phyloP scores from a whole-genome alignment of 2,888 invertebrate species.

The Girardia tigrina region DNA sequence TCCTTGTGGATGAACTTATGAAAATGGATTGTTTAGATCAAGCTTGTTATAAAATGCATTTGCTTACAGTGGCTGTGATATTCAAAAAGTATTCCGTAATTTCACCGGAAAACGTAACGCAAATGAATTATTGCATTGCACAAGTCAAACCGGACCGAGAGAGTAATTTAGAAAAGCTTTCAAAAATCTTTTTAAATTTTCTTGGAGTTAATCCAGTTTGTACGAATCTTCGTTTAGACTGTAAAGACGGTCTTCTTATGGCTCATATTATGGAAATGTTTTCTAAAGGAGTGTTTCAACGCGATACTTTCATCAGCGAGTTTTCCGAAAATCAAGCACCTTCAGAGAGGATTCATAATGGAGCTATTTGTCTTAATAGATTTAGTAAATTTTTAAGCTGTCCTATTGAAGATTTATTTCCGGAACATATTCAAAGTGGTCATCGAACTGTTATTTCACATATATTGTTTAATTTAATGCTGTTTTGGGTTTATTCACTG shows the following conservation, averaged over 20 bases:
- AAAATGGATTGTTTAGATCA: neutral
- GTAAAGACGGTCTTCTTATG: neutral
- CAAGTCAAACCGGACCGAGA: neutral
- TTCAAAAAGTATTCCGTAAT: neutral
- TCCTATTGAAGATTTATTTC: neutral
- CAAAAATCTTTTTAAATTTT: neutral
- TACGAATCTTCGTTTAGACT: neutral
- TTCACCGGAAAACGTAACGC: neutral
- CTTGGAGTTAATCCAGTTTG: neutral
- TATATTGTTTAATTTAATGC: neutral
- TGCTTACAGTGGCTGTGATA: neutral
- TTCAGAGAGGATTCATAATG: neutral
- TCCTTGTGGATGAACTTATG: neutral
- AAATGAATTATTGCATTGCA: neutral
- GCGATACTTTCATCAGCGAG: neutral
- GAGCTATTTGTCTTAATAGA: neutral
- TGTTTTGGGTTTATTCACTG: neutral
- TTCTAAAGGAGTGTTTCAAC: neutral
- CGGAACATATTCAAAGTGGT: neutral
- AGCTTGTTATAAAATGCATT: slow-evolving; percentile 15
- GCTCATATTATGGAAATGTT: neutral
- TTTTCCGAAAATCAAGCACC: neutral
- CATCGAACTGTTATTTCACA: neutral
- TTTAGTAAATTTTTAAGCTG: neutral
- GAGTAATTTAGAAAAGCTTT: neutral